Conservation (phyloP, 1,140 invertebrate species). For the Drosophila persimilis region DNA sequence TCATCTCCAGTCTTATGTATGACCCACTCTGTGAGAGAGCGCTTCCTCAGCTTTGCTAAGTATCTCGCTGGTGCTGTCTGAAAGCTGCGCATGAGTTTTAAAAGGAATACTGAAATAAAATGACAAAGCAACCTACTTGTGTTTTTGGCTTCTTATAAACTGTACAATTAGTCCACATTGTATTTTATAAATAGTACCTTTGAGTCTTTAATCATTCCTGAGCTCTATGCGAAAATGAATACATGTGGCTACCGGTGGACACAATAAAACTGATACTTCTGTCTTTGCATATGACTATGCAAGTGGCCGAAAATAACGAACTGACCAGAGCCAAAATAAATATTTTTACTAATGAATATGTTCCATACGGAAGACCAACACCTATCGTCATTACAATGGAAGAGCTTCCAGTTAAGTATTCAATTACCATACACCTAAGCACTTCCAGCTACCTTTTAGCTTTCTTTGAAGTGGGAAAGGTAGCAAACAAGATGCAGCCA, state of each 20-base stretch:
- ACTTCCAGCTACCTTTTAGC: slow-evolving; percentile 35
- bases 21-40: too few relatives aligned
- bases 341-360: slow-evolving; percentile 28
- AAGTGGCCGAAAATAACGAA: background rate
- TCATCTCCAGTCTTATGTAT: too few relatives aligned
- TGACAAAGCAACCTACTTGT: too few relatives aligned
- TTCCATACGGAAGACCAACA: slow-evolving; percentile 22
- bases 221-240: slow-evolving; percentile 16
- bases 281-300: background rate
- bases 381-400: slow-evolving; percentile 28
- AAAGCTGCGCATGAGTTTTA: too few relatives aligned
- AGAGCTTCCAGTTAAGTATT: background rate
- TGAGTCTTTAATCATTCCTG: slow-evolving; percentile 14
- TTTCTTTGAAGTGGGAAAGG: background rate
- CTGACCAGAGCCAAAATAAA: slow-evolving; percentile 5
- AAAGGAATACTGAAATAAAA: too few relatives aligned
- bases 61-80: too few relatives aligned
- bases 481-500: background rate
- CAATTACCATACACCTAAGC: slow-evolving; percentile 10
- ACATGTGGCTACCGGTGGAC: slow-evolving; percentile 18
- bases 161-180: too few relatives aligned
- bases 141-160: too few relatives aligned
- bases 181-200: slow-evolving; percentile 11
- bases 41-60: too few relatives aligned
- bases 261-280: slow-evolving; percentile 23